Base-by-base conservation (phyloP, 2,797 vertebrate species). In the Rhynchotus rufescens region DNA sequence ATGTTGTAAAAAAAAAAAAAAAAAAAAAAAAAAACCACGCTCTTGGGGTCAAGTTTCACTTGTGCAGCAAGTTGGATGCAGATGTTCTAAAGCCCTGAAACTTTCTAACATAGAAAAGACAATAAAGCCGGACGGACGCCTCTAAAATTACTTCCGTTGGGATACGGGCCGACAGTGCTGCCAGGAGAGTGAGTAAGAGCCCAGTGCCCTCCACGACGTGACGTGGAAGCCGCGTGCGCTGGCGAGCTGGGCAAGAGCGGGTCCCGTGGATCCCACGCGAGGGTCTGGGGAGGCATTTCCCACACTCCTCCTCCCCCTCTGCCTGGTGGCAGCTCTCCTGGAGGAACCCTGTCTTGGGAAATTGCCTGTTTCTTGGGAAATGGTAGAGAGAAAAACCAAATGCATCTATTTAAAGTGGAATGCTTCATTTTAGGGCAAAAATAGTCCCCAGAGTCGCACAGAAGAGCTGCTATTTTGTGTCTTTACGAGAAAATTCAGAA, bases 401-500 rank as follows among this genome's bases (percentile, higher is more conserved):
- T 54, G 42, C 12, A 28, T 56, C 54, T 56, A 56, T 56, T 86
- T 72, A 9, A 0, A 81, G 56, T 4, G 8, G 67, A 75, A 68
- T 0, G 0, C 20, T 80, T 51, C n/a, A 22, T 75, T 89, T 75
- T 28, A 52, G 62, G 30, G 42, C 40, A 65, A 72, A 40, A 3
- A 1, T 23, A 7, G 3, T 40, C 21, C 59, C 36, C 0, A 0
- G 36, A 59, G 32, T 79, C 30, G 21, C 1, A 8, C 21, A 40
- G 32, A 72, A 32, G 15, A 28, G 16, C 60, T 73, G 60, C 42
- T 54, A 23, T n/a, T 64, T 44, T 34, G 28, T 16, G 36, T 74
- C 49, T 52, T 69, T 38, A 23, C 0, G 2, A 38, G 74, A 67
- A 76, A 7, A 15, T 68, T 13, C 25, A 26, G 52, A 56, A 15